Base-by-base conservation (phyloP, 2,113 vertebrate species). In the Pagrus major region DNA sequence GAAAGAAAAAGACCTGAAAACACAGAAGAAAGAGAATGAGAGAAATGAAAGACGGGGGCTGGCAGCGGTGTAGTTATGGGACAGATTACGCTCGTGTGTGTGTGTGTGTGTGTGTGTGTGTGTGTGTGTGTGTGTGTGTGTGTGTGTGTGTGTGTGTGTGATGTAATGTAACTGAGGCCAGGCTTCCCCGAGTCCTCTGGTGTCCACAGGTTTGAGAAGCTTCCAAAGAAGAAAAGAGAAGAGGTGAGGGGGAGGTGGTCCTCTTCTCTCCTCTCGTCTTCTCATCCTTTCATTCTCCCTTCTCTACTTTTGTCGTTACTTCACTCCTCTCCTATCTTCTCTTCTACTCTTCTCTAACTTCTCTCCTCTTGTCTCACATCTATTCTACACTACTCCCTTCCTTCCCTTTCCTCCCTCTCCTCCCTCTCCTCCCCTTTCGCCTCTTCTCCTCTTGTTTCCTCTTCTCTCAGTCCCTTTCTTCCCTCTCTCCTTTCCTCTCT, bases 1-100 rank as follows among this genome's bases (percentile, higher is more conserved):
- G 89, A 89, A 92, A 92, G 71, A 90, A 88, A 89, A 89, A 81
- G 78, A 76, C 64, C 41, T 81, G 74, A 90, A 92, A 91, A 92
- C 87, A 92, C 71, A 84, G 81, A 90, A 91, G 85, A 87, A 87
- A 91, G 64, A 84, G 86, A 86, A 86, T 84, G 71, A 80, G 89
- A 85, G 71, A 84, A 89, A 92, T 78, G 86, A 90, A 88, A 89
- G 87, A 90, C 51, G 77, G 78, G 91, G 85, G 91, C 90, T 92
- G 94, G 94, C 93, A 88, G 81, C 44, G 3, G 68, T 51, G 84
- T 76, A 69, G 80, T 69, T 86, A 81, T 78, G 76, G 87, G 85
- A 86, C 85, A 86, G 89, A 90, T 90, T 92, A 91, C 59, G 5
- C 78, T 87, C 9, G 27, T 78, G 75, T 42, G 66, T 74, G 83